Conservation (phyloP, 2,888 invertebrate genomes). For the Agonopterix alstromeriana region DNA sequence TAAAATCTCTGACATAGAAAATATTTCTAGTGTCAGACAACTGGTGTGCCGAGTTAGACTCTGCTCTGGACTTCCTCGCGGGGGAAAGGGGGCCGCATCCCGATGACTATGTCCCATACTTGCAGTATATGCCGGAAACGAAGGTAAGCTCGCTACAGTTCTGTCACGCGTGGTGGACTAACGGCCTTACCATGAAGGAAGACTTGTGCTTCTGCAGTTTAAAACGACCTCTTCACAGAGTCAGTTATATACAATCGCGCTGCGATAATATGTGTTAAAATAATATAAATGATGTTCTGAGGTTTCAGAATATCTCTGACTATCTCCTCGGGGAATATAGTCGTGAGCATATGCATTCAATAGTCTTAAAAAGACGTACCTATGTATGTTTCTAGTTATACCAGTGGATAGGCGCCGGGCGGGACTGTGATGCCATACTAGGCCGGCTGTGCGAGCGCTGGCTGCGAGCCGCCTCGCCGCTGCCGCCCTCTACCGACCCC, state of each 20-base stretch:
- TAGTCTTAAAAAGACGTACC: too few species aligned
- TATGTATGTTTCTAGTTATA: constrained; percentile 66
- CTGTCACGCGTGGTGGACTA: too few species aligned
- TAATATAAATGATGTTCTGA: too few species aligned
- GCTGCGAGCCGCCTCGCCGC: constrained; percentile 76
- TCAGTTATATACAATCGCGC: too few species aligned
- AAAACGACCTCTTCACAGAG: too few species aligned
- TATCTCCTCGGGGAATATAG: too few species aligned
- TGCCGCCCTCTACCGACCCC: constrained; percentile 81
- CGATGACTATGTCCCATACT: constrained; percentile 91
- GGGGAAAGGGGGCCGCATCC: constrained; percentile 89
- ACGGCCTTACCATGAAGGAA: too few species aligned
- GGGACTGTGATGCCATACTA: constrained; percentile 90
- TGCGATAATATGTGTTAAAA: too few species aligned
- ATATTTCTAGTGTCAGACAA: constrained; percentile 73
- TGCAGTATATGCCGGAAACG: constrained; percentile 86
- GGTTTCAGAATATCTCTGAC: too few species aligned
- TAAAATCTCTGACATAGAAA: too few species aligned
- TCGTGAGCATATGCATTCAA: too few species aligned
- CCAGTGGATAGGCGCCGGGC: constrained; percentile 96
- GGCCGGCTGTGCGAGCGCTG: constrained; percentile 87
- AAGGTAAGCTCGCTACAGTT: constrained; percentile 49
- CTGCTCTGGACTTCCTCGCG: constrained; percentile 89
- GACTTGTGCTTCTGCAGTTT: too few species aligned
- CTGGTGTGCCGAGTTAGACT: constrained; percentile 85